Evolutionary conservation across 1,140 invertebrate species (phyloP).

Genomic region (Drosophila suzukii): DNA sequence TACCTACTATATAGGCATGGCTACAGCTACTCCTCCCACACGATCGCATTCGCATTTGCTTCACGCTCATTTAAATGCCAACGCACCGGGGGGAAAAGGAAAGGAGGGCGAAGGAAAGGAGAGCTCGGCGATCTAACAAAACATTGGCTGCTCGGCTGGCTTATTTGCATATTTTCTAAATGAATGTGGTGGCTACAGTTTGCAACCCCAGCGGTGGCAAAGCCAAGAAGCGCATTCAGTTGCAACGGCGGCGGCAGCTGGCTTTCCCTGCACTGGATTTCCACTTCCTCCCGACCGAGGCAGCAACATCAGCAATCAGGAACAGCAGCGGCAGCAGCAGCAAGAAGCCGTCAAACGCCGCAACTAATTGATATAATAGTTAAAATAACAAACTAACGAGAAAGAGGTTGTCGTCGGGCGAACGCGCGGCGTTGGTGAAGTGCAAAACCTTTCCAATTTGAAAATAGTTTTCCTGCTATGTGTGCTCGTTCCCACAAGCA

Average conservation of each 20-base stretch:
- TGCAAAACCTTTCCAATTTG: slow-evolving; percentile 82
- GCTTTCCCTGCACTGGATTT: slow-evolving; percentile 63
- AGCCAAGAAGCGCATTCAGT: slow-evolving; percentile 67
- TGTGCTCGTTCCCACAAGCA: slow-evolving; percentile 72
- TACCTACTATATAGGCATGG: neutral
- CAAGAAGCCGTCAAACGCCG: slow-evolving; percentile 68
- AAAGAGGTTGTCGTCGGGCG: slow-evolving; percentile 38
- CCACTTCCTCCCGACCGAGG: slow-evolving; percentile 54
- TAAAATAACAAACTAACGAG: slow-evolving; percentile 83
- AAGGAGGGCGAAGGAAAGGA: slow-evolving; percentile 2
- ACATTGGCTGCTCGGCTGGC: slow-evolving; percentile 34
- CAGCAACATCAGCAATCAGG: slow-evolving; percentile 10
- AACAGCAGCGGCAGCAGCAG: slow-evolving; percentile 11
- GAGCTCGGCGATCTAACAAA: slow-evolving; percentile 23
- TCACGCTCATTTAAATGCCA: slow-evolving; percentile 67
- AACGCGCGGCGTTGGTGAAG: slow-evolving; percentile 60
- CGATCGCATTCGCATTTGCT: slow-evolving; percentile 43
- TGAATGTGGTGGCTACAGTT: slow-evolving; percentile 40
- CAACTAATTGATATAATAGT: slow-evolving; percentile 83
- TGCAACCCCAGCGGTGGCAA: slow-evolving; percentile 44
- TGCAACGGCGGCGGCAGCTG: slow-evolving; percentile 54
- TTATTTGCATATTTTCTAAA: slow-evolving; percentile 76
- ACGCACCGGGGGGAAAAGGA: slow-evolving; percentile 45
- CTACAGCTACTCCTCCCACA: slow-evolving; percentile 16
- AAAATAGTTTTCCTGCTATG: slow-evolving; percentile 76